These are phyloP conservation scores for Drosophila pseudoananassae DNA, from an alignment of 1,140 invertebrate species.

Conservation along the genomic window DNA sequence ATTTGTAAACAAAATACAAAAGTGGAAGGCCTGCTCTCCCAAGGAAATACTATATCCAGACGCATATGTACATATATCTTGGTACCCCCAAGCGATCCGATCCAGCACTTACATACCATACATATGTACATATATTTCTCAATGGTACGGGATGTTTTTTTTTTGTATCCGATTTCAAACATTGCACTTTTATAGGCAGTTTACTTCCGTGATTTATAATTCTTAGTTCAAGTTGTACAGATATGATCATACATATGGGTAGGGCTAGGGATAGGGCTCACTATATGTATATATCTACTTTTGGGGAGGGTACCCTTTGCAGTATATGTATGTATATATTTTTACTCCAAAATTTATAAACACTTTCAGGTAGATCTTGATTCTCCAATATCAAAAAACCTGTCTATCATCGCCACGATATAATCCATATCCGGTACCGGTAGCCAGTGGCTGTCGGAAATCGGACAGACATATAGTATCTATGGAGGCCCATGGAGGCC, in stretches of 20 bases:
- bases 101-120: too few species aligned
- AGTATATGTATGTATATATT: too few species aligned
- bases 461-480: not conserved
- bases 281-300: too few species aligned
- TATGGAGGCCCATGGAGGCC: slow-evolving; percentile 34
- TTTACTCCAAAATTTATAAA: too few species aligned
- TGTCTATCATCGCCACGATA: not conserved
- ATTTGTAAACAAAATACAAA: slow-evolving; percentile 22
- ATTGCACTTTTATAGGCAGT: slow-evolving; percentile 54
- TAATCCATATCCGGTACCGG: slow-evolving; percentile 71
- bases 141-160: slow-evolving; percentile 21
- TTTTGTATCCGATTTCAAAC: slow-evolving; percentile 48
- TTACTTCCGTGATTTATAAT: slow-evolving; percentile 24
- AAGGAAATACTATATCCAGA: slow-evolving; percentile 13
- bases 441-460: slow-evolving; percentile 16
- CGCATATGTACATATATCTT: not conserved
- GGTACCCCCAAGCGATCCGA: too few species aligned
- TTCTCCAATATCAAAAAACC: not conserved
- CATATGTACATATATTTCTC: too few species aligned
- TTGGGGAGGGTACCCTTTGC: too few species aligned
- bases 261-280: too few species aligned
- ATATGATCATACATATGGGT: too few species aligned
- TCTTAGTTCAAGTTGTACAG: not conserved
- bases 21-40: slow-evolving; percentile 23
- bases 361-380: too few species aligned